Conservation (phyloP, 1,140 invertebrate genomes). For the Pygmarrhopalites habei region DNA sequence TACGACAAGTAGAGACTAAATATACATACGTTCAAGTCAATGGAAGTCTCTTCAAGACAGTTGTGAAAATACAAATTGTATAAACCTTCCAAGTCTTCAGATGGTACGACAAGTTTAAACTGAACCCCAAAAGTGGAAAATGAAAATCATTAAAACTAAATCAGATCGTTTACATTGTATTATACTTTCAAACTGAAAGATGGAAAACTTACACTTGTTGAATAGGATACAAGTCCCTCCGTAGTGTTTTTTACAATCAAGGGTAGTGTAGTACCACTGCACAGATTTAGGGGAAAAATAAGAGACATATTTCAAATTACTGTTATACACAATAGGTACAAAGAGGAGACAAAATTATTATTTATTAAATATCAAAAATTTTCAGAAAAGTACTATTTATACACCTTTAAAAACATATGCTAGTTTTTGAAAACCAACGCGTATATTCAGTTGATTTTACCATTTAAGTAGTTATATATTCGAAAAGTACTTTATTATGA, state of each 20-base stretch:
- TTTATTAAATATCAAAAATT: too few relatives aligned
- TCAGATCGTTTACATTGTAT: neutral
- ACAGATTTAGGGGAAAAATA: too few relatives aligned
- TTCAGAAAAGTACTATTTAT: too few relatives aligned
- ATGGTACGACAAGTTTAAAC: slow-evolving; percentile 76
- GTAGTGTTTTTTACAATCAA: too few relatives aligned
- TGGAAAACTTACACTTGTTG: slow-evolving; percentile 6
- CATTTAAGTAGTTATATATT: too few relatives aligned
- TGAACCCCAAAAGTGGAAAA: neutral
- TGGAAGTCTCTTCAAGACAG: slow-evolving; percentile 61
- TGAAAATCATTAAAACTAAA: neutral
- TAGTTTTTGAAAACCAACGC: too few relatives aligned
- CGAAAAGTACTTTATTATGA: too few relatives aligned
- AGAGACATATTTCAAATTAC: neutral
- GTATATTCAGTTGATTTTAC: too few relatives aligned
- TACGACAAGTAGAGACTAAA: too few relatives aligned
- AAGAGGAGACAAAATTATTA: neutral
- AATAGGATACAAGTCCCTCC: too few relatives aligned
- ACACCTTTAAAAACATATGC: too few relatives aligned
- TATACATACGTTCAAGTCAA: slow-evolving; percentile 61
- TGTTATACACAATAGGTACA: neutral
- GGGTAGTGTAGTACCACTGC: too few relatives aligned
- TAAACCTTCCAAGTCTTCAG: slow-evolving; percentile 74
- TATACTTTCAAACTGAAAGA: neutral
- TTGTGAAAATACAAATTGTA: slow-evolving; percentile 95